These are phyloP conservation scores for Triops cancriformis DNA, from an alignment of 1,140 invertebrate species.

Conservation along the genomic window DNA sequence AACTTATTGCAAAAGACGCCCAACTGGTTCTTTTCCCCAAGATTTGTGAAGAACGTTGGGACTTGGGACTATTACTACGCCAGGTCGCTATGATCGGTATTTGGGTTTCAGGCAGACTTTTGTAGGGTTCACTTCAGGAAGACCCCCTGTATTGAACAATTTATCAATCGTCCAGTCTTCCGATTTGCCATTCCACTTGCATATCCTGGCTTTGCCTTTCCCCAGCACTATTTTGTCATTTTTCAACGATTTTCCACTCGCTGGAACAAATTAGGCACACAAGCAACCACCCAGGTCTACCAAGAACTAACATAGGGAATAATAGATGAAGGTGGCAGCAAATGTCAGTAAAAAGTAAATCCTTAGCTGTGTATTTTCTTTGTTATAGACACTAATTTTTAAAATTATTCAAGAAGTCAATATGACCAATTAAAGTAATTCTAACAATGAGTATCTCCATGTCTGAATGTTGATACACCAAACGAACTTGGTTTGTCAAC, in stretches of 20 bases:
- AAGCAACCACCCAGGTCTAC: background rate
- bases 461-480: too few relatives aligned
- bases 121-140: background rate
- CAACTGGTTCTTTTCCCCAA: background rate
- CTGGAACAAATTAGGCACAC: background rate
- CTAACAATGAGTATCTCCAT: too few relatives aligned
- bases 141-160: constrained; percentile 13
- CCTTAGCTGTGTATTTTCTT: too few relatives aligned
- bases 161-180: background rate
- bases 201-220: background rate
- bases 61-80: too few relatives aligned
- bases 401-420: too few relatives aligned
- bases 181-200: background rate
- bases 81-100: constrained; percentile 6
- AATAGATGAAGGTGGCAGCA: too few relatives aligned
- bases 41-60: background rate
- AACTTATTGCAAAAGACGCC: constrained; percentile 11
- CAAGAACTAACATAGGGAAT: too few relatives aligned
- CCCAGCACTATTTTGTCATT: background rate
- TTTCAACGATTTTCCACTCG: background rate
- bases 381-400: too few relatives aligned
- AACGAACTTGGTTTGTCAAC: too few relatives aligned
- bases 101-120: constrained; percentile 1
- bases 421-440: too few relatives aligned
- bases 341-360: too few relatives aligned